Conservation (phyloP, 2,797 vertebrate species). For the Rhadinocentrus ornatus region DNA sequence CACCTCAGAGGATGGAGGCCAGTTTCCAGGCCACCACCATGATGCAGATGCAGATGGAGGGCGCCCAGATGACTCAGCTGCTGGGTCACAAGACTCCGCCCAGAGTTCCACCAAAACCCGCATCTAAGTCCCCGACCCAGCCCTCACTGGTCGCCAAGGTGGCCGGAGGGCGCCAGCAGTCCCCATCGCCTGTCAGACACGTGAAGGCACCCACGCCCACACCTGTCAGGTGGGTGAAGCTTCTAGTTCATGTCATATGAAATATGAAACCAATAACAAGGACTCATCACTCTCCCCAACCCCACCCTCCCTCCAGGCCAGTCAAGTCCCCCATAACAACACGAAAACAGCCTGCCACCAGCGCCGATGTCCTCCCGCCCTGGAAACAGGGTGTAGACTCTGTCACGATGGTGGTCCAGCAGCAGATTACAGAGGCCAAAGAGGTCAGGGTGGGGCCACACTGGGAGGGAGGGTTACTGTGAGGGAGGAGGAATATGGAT, state of each 20-base stretch:
- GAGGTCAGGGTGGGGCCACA: conserved; percentile 77
- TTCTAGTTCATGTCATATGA: not conserved
- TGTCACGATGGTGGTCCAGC: conserved; percentile 80
- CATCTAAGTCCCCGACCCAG: conserved; percentile 86
- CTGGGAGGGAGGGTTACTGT: too few relatives aligned
- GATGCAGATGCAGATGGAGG: conserved; percentile 86
- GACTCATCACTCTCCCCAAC: too few relatives aligned
- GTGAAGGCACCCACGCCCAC: conserved; percentile 91
- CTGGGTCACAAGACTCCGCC: conserved; percentile 94
- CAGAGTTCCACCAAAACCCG: conserved; percentile 91
- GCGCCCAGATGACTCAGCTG: conserved; percentile 82
- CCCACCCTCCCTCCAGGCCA: conserved; percentile 81
- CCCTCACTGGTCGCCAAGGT: conserved; percentile 83
- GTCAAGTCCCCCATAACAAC: conserved; percentile 86
- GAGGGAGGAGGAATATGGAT: too few relatives aligned
- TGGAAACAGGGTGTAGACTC: conserved; percentile 89
- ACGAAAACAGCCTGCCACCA: conserved; percentile 68
- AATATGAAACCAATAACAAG: not conserved
- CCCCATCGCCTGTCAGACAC: conserved; percentile 92
- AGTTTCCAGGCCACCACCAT: conserved; percentile 88
- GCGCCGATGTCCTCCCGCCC: conserved; percentile 88
- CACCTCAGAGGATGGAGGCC: conserved; percentile 80
- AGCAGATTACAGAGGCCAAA: conserved; percentile 60
- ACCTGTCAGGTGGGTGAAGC: conserved; percentile 82
- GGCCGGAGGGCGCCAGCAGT: conserved; percentile 90